Conservation (phyloP, 2,113 vertebrate species). For the Ranitomeya variabilis region DNA sequence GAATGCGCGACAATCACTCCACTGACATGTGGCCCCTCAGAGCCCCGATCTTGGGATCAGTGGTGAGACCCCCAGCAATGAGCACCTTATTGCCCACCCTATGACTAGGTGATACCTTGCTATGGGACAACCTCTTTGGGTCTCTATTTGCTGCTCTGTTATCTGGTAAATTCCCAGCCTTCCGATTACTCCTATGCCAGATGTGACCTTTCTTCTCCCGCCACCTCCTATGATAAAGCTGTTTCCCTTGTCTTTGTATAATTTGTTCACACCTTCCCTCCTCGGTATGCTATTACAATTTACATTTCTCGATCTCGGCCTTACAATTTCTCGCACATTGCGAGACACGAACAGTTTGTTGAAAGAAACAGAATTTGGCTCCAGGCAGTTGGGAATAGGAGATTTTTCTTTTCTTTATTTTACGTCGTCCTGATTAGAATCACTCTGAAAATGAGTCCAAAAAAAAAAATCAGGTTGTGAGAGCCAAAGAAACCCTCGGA, state of each 20-base stretch:
- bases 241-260: background rate
- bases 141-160: background rate
- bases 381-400: background rate
- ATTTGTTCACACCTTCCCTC: background rate
- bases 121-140: background rate
- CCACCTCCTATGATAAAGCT: background rate
- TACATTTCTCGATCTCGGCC: background rate
- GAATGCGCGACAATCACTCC: no score
- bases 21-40: no score
- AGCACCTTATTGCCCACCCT: no score
- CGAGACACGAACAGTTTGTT: background rate
- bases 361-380: background rate
- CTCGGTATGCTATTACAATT: background rate
- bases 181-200: background rate
- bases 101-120: no score
- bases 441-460: constrained; percentile 15
- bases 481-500: background rate
- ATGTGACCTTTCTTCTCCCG: background rate
- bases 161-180: background rate
- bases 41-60: no score
- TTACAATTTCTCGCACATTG: background rate
- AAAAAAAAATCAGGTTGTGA: constrained; percentile 10
- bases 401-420: constrained; percentile 5
- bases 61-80: no score
- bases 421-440: constrained; percentile 21